Conservation (phyloP, 2,888 invertebrate species). For the Thumatha senex region DNA sequence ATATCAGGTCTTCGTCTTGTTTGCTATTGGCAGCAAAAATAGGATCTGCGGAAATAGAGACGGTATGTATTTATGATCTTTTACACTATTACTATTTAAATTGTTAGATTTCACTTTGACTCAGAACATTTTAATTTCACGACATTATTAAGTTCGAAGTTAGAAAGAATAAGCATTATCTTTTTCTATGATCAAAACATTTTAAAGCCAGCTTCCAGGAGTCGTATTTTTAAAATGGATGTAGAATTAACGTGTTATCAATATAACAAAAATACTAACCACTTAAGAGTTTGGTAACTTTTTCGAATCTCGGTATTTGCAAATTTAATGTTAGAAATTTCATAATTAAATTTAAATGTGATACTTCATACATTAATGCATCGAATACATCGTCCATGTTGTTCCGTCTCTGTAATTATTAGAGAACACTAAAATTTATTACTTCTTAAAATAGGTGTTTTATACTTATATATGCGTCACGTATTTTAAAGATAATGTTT, state of each 20-base stretch:
- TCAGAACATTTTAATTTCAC: no score
- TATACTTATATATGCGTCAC: background rate
- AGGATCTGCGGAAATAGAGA: slow-evolving; percentile 32
- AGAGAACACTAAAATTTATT: background rate
- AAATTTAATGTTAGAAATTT: slow-evolving; percentile 37
- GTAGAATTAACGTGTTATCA: no score
- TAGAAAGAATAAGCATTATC: no score
- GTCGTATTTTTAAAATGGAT: no score
- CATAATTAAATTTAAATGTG: slow-evolving; percentile 38
- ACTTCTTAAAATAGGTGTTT: background rate
- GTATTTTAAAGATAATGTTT: background rate
- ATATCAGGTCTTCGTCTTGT: slow-evolving; percentile 35
- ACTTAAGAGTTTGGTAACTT: slow-evolving; percentile 36
- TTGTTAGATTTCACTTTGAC: no score
- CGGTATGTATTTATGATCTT: no score
- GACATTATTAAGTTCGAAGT: no score
- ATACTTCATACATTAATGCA: slow-evolving; percentile 35
- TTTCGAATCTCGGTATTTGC: slow-evolving; percentile 33
- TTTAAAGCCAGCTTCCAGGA: no score
- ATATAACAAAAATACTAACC: slow-evolving; percentile 23
- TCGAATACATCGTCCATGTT: slow-evolving; percentile 35
- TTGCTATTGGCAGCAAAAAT: slow-evolving; percentile 39
- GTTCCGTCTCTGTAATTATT: slow-evolving; percentile 26
- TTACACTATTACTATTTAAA: no score
- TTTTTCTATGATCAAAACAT: no score